These are phyloP conservation scores for Lophotriccus pileatus DNA, from an alignment of 2,797 vertebrate species.

Conservation along the genomic window DNA sequence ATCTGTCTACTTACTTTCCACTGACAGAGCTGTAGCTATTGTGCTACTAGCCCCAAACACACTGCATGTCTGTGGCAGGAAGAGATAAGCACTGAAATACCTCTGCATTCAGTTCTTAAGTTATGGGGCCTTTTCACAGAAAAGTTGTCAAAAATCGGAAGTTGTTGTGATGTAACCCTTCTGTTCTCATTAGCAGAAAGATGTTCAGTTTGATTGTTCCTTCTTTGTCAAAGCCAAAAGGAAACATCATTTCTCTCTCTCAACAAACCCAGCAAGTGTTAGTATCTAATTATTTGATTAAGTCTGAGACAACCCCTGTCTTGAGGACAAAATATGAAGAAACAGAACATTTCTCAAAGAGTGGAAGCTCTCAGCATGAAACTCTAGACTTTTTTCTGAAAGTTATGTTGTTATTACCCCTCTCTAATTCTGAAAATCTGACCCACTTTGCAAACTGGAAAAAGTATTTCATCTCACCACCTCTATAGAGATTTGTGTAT, in stretches of 20 bases:
- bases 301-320: neutral
- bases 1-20: constrained; percentile 54
- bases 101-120: constrained; percentile 9
- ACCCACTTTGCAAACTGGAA: neutral
- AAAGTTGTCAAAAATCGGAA: constrained; percentile 39
- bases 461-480: neutral
- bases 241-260: neutral
- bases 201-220: constrained; percentile 14
- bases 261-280: neutral
- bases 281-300: neutral
- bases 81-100: constrained; percentile 58
- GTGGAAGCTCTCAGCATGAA: neutral
- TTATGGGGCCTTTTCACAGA: constrained; percentile 46
- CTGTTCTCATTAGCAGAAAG: constrained; percentile 32
- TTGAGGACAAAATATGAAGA: neutral
- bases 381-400: neutral
- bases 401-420: neutral
- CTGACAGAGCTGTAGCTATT: constrained; percentile 13
- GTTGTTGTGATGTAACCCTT: constrained; percentile 33
- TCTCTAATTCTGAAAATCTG: neutral
- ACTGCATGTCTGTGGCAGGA: constrained; percentile 33
- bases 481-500: neutral
- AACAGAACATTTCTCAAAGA: neutral
- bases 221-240: constrained; percentile 7
- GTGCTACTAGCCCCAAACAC: neutral